phyloP scores from a whole-genome alignment of 2,888 invertebrate genomes.

The Yponomeuta sedellus region DNA sequence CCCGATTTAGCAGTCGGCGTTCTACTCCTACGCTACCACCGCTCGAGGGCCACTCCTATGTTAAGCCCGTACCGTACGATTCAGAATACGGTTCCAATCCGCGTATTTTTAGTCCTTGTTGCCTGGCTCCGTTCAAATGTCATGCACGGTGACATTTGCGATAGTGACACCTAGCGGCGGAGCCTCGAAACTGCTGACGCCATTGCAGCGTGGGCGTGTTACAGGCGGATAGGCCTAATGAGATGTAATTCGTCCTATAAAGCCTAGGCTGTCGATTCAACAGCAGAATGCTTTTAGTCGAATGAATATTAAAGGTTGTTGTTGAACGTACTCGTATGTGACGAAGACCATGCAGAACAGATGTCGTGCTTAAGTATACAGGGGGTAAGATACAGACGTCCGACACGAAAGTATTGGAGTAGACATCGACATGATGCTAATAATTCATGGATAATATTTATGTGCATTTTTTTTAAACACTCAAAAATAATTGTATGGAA shows the following conservation, averaged over 20 bases:
- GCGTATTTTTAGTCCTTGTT: constrained; percentile 35
- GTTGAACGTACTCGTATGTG: not conserved
- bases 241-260: constrained; percentile 1
- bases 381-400: no score
- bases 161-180: constrained; percentile 50
- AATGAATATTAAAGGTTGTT: not conserved
- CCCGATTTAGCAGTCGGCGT: no score
- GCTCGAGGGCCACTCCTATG: no score
- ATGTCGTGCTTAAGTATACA: no score
- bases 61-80: constrained; percentile 34
- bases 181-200: constrained; percentile 12
- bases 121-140: constrained; percentile 43
- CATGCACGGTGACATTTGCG: constrained; percentile 52
- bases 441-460: no score
- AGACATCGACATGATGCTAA: no score
- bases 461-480: no score
- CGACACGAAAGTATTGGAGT: no score
- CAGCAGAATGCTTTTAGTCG: constrained; percentile 12
- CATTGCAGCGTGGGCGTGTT: constrained; percentile 8
- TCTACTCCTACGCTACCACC: no score
- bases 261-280: not conserved
- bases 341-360: no score
- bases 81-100: not conserved
- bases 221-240: not conserved
- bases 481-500: no score